Percentiles rank a stretch among this genome's conserved stretches.
These are phyloP conservation scores for Muscidifurax raptorellus DNA, from an alignment of 1,140 invertebrate genomes.

Conservation along the genomic window DNA sequence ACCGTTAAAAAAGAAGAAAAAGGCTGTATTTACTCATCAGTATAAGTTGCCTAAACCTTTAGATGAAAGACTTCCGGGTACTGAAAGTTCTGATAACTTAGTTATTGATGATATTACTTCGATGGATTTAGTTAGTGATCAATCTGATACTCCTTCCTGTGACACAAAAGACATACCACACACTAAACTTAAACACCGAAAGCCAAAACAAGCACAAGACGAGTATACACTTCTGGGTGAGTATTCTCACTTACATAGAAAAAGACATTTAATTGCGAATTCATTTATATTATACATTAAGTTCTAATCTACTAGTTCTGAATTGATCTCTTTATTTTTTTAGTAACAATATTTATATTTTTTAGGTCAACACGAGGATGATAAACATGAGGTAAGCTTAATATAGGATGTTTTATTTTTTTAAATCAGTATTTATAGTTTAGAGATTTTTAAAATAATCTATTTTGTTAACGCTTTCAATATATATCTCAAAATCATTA, in stretches of 20 bases:
- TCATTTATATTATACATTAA: background rate
- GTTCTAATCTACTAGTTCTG: background rate
- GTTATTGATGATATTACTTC: background rate
- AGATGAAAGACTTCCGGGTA: background rate
- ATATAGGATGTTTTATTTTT: too few relatives aligned
- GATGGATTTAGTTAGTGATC: background rate
- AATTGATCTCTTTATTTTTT: background rate
- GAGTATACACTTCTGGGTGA: background rate
- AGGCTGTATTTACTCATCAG: background rate
- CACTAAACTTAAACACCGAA: constrained; percentile 23
- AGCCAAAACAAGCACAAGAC: constrained; percentile 27
- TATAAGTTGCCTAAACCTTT: too few relatives aligned
- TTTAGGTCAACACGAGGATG: background rate
- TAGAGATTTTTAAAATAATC: too few relatives aligned
- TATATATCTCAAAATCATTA: too few relatives aligned
- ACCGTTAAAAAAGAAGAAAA: background rate
- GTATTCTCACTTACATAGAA: background rate
- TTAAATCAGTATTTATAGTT: too few relatives aligned
- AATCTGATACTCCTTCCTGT: background rate
- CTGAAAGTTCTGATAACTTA: background rate
- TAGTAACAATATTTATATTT: background rate
- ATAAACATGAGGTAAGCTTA: background rate
- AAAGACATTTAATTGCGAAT: background rate
- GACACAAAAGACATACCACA: background rate
- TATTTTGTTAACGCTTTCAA: too few relatives aligned